These are phyloP conservation scores for Sinhomidia bicolor DNA, from an alignment of 2,888 invertebrate species.

Conservation along the genomic window DNA sequence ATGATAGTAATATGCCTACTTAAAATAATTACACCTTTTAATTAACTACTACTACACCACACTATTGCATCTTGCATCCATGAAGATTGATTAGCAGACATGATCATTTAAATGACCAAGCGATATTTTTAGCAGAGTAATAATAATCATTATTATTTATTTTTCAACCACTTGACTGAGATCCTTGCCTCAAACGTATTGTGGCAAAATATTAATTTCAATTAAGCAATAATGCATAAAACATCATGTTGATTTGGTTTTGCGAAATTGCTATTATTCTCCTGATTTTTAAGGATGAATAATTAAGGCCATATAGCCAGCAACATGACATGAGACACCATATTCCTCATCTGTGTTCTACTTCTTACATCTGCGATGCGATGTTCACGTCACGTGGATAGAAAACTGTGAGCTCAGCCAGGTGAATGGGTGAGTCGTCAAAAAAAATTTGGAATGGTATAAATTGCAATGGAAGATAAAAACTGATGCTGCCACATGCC, in stretches of 20 bases:
- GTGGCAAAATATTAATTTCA: conserved; percentile 7
- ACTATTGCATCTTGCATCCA: not conserved
- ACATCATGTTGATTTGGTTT: not conserved
- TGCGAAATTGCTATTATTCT: conserved; percentile 1
- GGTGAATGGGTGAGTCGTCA: conserved; percentile 29
- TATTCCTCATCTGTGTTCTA: too few relatives aligned
- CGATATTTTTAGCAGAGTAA: not conserved
- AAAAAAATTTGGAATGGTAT: conserved; percentile 9
- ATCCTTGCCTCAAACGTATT: not conserved
- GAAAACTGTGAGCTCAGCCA: too few relatives aligned
- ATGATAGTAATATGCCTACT: not conserved
- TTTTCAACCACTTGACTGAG: not conserved
- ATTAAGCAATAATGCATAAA: not conserved
- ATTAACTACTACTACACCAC: not conserved
- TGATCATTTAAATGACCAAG: not conserved
- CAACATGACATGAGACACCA: too few relatives aligned
- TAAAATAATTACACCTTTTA: not conserved
- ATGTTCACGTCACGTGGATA: too few relatives aligned
- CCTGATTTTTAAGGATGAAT: not conserved
- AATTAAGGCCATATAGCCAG: not conserved
- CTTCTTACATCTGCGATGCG: too few relatives aligned
- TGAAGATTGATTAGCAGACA: not conserved
- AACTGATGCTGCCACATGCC: too few relatives aligned
- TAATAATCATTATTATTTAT: not conserved
- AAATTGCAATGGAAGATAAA: not conserved